Evolutionary conservation across 2,888 invertebrate species (phyloP).

Genomic region (Notodonta ziczac): DNA sequence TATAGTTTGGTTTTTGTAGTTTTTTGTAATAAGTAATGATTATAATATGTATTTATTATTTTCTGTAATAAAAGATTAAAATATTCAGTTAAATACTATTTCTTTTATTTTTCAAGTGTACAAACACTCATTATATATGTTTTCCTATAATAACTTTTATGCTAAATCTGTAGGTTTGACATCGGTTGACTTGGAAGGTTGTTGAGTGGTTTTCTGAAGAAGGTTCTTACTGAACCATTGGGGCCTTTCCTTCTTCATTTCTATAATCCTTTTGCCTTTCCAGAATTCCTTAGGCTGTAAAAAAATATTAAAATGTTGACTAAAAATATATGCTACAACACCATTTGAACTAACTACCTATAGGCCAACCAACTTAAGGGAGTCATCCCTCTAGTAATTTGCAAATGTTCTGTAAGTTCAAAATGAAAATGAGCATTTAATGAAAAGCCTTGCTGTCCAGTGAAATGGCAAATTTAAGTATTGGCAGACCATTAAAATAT

Average conservation of each 20-base stretch:
- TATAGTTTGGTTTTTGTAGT: not conserved
- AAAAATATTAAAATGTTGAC: constrained; percentile 10
- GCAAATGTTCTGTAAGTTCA: too few relatives aligned
- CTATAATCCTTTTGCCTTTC: constrained; percentile 91
- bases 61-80: not conserved
- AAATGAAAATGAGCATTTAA: too few relatives aligned
- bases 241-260: constrained; percentile 93
- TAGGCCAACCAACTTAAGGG: too few relatives aligned
- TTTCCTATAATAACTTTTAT: constrained; percentile 52
- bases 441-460: too few relatives aligned
- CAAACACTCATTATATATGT: not conserved
- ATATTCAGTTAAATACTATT: not conserved
- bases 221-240: constrained; percentile 95
- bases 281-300: constrained; percentile 84
- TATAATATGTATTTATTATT: not conserved
- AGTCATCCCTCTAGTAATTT: too few relatives aligned
- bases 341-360: too few relatives aligned
- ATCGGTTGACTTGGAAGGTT: constrained; percentile 88
- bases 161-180: constrained; percentile 90
- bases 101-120: not conserved
- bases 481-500: too few relatives aligned
- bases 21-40: not conserved
- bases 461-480: too few relatives aligned
- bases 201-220: constrained; percentile 90
- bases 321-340: not conserved